Base-by-base conservation (phyloP, 35 echinoderm and acorn worm species). In the Heliocidaris tuberculata region DNA sequence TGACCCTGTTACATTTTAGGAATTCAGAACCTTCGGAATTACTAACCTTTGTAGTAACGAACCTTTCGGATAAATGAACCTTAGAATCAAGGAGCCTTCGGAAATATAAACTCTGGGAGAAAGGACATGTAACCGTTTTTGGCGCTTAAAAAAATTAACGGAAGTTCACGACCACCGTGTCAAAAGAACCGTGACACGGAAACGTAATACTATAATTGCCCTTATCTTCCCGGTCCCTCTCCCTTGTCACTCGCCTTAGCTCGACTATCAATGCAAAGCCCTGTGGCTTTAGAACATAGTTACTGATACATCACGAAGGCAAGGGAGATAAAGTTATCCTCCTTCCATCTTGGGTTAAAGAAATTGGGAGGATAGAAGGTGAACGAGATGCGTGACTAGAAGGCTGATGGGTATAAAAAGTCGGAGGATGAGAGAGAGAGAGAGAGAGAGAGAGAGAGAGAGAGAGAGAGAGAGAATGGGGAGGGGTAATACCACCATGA, bases 181-280 rank as follows among this genome's bases (percentile, higher is more conserved):
- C 52, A 12, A 56, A 56, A 56, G 11, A 56, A 56, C 52, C 11
- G 52, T 56, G 52, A 56, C 52, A 78, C 27, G 21, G 65, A 24
- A 78, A 78, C 65, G 65, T 78, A 78, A 78, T 78, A 78, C 65
- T 78, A 78, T 78, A 78, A 78, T 78, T 78, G 65, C 65, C 21
- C 65, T 78, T 19, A 78, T 78, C 65, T 27, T n/a, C 17, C 65
- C 15, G 65, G 65, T 7, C 65, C 5, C 19, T 78, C 65, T 78
- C 27, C 65, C 65, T 78, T n/a, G 65, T 78, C 65, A 78, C 65
- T 78, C 21, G 65, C 65, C 27, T 78, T 78, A 19, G 7, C 17
- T 78, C 27, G 19, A 78, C 15, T 78, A 78, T 78, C 65, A 78
- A n/a, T 78, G 27, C 65, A n/a, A n/a, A 78, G 65, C 65, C 65